Evolutionary conservation across 2,888 invertebrate genomes (phyloP), one percentile per base, ranked within the genome.

Genomic region (Epinotia ramella): DNA sequence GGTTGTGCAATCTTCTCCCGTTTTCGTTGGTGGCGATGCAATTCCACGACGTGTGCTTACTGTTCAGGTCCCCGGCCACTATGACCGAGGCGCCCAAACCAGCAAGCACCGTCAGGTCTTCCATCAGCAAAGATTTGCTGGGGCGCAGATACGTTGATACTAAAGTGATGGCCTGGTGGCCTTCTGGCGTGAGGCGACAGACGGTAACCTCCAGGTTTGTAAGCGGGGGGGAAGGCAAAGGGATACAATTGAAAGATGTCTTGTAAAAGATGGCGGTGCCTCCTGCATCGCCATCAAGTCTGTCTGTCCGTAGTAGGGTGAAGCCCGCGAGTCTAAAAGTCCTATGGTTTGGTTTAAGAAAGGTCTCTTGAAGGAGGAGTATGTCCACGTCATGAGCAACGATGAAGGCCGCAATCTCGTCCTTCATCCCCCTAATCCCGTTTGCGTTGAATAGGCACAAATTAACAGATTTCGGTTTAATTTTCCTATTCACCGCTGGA

Each of bases 31-130:
- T 11, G 0, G 57, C 56, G 1, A 16, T 7, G 3, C 57, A 68
- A 7, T 24, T 59, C 59, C 59, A 68, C 6, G 4, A 20, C 4
- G 0, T 0, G 13, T 64, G 64, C 18, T 64, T 64, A 13, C 18
- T 18, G 20, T 64, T 68, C 1, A 68, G 16, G 24, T 67, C 67
- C 6, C 67, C 67, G 1, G 64, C 67, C 56, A 66, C 7, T 0
- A 67, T 53, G n/a, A n/a, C 67, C 1, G n/a, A n/a, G n/a, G n/a
- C 12, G 0, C 67, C 67, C 0, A 67, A 7, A 1, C 0, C n/a
- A 11, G 53, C 20, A 13, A 64, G 18, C 12, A 5, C 13, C 1
- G 3, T 12, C 1, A 64, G 20, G 20, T 64, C 20, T 1, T 20
- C 20, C 12, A 13, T 18, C 2, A 64, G 64, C 4, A 63, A 4